These are phyloP conservation scores for Aspiorhynchus laticeps DNA, from an alignment of 2,113 vertebrate species.

Conservation along the genomic window DNA sequence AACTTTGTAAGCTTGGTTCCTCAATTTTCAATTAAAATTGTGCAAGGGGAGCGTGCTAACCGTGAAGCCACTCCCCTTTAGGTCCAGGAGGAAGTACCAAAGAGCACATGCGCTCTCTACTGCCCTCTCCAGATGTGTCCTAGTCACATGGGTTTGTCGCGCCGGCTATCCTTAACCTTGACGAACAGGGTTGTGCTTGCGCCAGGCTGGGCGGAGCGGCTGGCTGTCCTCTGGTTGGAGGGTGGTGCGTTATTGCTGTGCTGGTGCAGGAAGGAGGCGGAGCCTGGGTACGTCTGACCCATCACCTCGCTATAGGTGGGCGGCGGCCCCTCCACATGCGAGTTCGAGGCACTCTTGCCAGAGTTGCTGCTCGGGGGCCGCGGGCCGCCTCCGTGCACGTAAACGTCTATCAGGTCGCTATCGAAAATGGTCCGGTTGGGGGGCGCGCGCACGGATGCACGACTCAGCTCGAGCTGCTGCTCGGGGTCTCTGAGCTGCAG, in stretches of 20 bases:
- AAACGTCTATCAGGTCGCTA: constrained; percentile 91
- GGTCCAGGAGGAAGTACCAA: constrained; percentile 39
- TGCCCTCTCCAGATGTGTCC: constrained; percentile 38
- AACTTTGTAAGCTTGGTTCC: constrained; percentile 78
- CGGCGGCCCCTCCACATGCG: constrained; percentile 90
- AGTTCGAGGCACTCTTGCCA: constrained; percentile 91
- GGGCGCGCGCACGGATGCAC: constrained; percentile 93
- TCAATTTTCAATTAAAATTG: constrained; percentile 61
- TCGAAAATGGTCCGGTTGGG: constrained; percentile 98
- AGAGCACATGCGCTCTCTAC: constrained; percentile 36
- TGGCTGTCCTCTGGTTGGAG: constrained; percentile 74
- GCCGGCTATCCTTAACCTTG: constrained; percentile 84
- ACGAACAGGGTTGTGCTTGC: constrained; percentile 86
- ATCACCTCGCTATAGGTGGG: constrained; percentile 97
- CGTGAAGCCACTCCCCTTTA: constrained; percentile 44
- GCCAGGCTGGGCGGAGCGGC: constrained; percentile 52
- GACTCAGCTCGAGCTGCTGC: constrained; percentile 97
- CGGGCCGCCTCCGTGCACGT: constrained; percentile 83
- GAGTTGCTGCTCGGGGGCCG: constrained; percentile 96
- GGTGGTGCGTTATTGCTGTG: constrained; percentile 81
- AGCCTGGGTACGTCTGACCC: constrained; percentile 85
- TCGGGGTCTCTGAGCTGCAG: constrained; percentile 95
- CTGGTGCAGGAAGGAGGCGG: constrained; percentile 93
- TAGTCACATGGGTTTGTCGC: constrained; percentile 82
- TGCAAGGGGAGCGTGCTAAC: constrained; percentile 52